Base-by-base conservation (phyloP, 2,888 invertebrate species). In the Ecliptopera silaceata region DNA sequence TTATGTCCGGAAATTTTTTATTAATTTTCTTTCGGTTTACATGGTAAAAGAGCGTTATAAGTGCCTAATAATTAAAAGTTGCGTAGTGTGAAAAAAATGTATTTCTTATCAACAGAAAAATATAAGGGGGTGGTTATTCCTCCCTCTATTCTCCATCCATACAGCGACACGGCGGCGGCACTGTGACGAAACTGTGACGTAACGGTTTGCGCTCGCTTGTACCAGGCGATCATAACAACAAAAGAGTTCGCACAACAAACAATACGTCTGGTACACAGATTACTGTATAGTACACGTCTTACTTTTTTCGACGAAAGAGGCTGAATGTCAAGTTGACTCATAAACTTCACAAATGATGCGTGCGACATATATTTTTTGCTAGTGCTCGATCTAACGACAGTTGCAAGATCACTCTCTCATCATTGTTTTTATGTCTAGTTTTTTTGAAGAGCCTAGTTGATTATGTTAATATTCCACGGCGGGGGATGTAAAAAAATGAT, bases 401-500 rank as follows among this genome's bases (percentile, higher is more conserved):
- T n/a, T n/a, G n/a, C n/a, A n/a, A n/a, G n/a, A n/a, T n/a, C n/a
- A n/a, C n/a, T 1, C 0, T 26, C 6, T 26, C 6, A 6, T 1
- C 26, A 6, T 26, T 26, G 4, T 26, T 1, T 26, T 17, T 5
- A 5, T 31, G 20, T 34, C 8, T 39, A 17, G 5, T 29, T 48
- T 34, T 36, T 42, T 41, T 31, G 12, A 10, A 1, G 22, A 29
- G n/a, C 38, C 56, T 61, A 53, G 50, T 78, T 84, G 81, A 85
- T 84, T 85, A 74, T 69, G 74, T 73, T 72, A 74, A 67, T 71
- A 81, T 80, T 77, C 78, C 75, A 74, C 67, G 66, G 70, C 67
- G 59, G 61, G 65, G 56, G 64, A 58, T 71, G 57, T 71, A 66
- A 75, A 80, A n/a, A 77, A 80, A 81, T 72, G 72, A 63, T 68